phyloP scores from a whole-genome alignment of 2,797 vertebrate genomes.

The Molothrus ater region DNA sequence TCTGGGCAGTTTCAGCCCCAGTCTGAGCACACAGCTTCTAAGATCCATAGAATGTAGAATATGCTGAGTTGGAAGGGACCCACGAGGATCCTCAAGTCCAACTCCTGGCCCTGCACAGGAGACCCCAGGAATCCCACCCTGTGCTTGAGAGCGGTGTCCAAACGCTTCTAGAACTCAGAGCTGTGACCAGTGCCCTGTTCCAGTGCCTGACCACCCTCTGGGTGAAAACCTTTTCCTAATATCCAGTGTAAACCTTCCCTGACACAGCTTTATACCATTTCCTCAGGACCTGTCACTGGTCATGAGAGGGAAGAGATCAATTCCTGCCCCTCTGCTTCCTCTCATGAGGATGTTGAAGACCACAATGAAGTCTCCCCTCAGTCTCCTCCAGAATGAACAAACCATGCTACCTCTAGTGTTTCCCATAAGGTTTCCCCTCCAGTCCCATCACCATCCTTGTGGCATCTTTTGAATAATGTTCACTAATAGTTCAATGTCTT shows the following conservation, averaged over 20 bases:
- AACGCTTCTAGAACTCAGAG: accelerated
- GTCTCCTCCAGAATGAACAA: neutral
- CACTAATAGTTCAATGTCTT: neutral
- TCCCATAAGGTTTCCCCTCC: neutral
- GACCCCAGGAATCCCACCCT: too few species aligned
- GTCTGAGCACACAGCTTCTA: neutral
- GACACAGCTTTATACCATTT: neutral
- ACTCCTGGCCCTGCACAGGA: neutral
- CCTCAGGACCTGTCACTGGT: neutral
- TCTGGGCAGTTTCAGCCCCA: neutral
- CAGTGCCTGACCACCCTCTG: accelerated
- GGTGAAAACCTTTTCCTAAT: neutral
- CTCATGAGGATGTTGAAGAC: neutral
- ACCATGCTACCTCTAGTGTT: neutral
- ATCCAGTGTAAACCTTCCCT: neutral
- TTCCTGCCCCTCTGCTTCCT: neutral
- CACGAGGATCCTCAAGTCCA: accelerated
- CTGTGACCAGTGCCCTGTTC: neutral
- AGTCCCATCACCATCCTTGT: too few species aligned
- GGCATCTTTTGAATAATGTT: accelerated
- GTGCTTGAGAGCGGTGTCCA: accelerated
- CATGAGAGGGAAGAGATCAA: neutral
- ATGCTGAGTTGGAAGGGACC: neutral
- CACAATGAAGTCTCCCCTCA: neutral
- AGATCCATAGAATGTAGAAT: neutral